Base-by-base conservation (phyloP, 2,797 vertebrate genomes). In the Spinus olivaceus region DNA sequence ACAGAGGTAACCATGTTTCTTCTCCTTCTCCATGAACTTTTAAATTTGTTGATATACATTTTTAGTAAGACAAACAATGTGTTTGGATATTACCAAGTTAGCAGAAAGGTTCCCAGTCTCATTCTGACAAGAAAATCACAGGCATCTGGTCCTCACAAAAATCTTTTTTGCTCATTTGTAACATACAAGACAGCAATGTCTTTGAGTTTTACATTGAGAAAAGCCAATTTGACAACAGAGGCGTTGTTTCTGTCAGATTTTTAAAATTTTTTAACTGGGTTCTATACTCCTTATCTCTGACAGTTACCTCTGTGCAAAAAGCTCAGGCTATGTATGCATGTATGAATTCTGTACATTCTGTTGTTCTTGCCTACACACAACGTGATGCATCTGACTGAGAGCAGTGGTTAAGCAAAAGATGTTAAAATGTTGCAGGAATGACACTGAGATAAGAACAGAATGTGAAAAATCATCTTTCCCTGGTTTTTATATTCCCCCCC, bases 311-410 rank as follows among this genome's bases (percentile, higher is more conserved):
- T 27, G 27, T 9, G 53, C n/a, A 72, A 69, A 74, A 64, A 83
- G 35, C 54, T 74, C 22, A 25, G 37, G 22, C 5, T 24, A 10
- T 1, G 8, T 1, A 33, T 5, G 9, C 16, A 12, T 3, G 4
- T 14, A 60, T 8, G 67, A 77, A 44, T 79, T 73, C 41, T 2
- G 12, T 13, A 57, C 32, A 24, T 64, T 47, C 47, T 50, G 17
- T 24, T 90, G 39, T 41, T 79, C 59, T 65, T 88, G 53, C 60
- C 64, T 53, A 28, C 35, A 73, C 7, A 57, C 12, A 78, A 35
- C 32, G 24, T 1, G 21, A 78, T 16, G 22, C 10, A 2, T n/a
- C n/a, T 67, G 47, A 57, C 2, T 49, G 49, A 86, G 76, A 90
- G 46, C 57, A 83, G 32, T 67, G 39, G 12, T 63, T 47, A 53